Evolutionary conservation across 2,888 invertebrate species (phyloP), one percentile per base, ranked within the genome.

Genomic region (Molorchus minor): DNA sequence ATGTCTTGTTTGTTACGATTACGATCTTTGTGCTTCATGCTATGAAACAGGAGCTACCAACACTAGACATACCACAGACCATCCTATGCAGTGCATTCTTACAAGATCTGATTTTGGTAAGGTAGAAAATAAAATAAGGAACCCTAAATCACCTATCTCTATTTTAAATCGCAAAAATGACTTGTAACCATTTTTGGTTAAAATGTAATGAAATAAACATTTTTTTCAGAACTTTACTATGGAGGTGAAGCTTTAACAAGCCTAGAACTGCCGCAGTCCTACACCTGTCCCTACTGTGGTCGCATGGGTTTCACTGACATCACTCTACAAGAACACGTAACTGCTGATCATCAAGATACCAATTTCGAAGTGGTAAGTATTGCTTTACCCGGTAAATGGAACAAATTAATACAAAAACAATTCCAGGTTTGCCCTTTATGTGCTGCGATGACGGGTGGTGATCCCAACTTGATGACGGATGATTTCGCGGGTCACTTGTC

Each of bases 11-110:
- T 99, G 98, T 85, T 97, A 95, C 83, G 98, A 99, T 85, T 99
- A 97, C 85, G 98, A 99, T 86, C 87, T 99, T 77, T 99, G 98
- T 85, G 93, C 96, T 76, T 88, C 91, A 76, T 98, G 98, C 82
- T 97, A 94, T 82, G 96, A 98, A 81, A 90, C 90, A 74, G 94
- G 94, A 76, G 93, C 93, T 68, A 93, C 92, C 66, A 93, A 93
- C 74, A 93, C 94, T 70, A 88, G 95, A 75, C 98, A 99, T 82
- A 91, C 93, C 71, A 91, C 92, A 74, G 96, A 96, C 82, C 98
- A 99, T 85, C 96, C 98, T 59, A 96, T 99, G 94, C 98, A 99
- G 85, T 98, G 98, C 82, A 97, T 98, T 77, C 88, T 98, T 78
- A 97, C 98, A 72, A 88, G 96, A 83, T 89, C 93, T 81, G 98